Evolutionary conservation across 2,797 vertebrate genomes (phyloP).

Genomic region (Synanceia verrucosa): DNA sequence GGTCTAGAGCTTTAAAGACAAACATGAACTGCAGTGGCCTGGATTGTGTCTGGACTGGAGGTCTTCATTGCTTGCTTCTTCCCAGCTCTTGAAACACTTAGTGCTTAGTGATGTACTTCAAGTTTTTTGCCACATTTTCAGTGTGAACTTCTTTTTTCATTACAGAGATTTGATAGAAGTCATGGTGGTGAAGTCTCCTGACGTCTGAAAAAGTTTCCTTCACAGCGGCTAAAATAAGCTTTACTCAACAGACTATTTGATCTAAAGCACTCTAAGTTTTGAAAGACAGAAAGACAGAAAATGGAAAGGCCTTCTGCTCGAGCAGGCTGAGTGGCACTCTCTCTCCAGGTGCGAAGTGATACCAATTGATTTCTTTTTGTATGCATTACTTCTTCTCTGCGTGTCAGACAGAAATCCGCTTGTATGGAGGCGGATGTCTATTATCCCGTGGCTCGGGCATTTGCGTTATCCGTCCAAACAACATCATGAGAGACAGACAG

Average conservation of each 20-base stretch:
- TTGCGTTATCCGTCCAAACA: not conserved
- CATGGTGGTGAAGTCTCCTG: too few species aligned
- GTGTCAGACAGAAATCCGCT: slow-evolving; percentile 3
- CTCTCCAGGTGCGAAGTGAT: not conserved
- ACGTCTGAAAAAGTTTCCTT: not conserved
- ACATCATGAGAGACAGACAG: not conserved
- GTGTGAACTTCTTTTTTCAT: too few species aligned
- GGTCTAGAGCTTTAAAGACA: too few species aligned
- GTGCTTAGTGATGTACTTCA: not conserved
- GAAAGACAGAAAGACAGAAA: not conserved
- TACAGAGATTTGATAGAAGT: too few species aligned
- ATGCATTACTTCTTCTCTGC: not conserved
- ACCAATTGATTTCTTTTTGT: not conserved
- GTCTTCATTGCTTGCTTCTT: not conserved
- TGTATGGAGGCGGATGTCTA: not conserved
- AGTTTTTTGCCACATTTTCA: too few species aligned
- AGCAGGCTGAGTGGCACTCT: not conserved
- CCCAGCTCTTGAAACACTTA: too few species aligned
- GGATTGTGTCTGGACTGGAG: not conserved
- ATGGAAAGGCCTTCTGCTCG: not conserved
- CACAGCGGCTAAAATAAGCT: not conserved
- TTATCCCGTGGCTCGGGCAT: not conserved
- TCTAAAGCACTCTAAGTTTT: not conserved
- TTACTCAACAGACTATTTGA: too few species aligned
- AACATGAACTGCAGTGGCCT: too few species aligned